Base-by-base conservation (phyloP, 2,888 invertebrate genomes). In the Odontothrips loti region DNA sequence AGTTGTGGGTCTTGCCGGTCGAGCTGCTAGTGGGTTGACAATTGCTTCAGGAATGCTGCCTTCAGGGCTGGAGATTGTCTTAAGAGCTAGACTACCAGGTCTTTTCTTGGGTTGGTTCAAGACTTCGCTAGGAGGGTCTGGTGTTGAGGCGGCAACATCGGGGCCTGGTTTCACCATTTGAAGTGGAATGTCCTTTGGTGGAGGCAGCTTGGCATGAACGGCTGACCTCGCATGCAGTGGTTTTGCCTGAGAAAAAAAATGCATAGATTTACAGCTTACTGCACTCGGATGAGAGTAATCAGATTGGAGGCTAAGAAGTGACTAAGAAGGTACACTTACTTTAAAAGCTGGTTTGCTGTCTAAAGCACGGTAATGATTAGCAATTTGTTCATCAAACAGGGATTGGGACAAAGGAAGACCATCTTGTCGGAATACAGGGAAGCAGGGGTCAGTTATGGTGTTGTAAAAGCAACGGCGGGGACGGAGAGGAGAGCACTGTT, bases 361-460 rank as follows among this genome's bases (percentile, higher is more conserved):
- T 84, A 91, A 88, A 81, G 90, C 89, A 1, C 90, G 89, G 83
- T 92, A 92, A 84, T 93, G 92, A 83, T 91, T 90, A 75, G 92
- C 90, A 80, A 94, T 87, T 84, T 92, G 92, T 84, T 93, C 91
- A 84, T 92, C 91, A 86, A 93, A 94, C 0, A 95, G 88, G 10
- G 91, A 91, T 83, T 92, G 91, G 0, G 95, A 95, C 82, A 93
- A 92, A 9, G 93, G 92, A 80, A 92, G 90, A 0, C 95, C 95
- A 84, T 94, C 93, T 82, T 90, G 90, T 85, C 92, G 91, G 84
- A 94, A 94, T 34, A 94, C 91, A 0, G 95, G 95, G 88, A 92
- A 94, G 82, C 90, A 90, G 1, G 95, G 95, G 87, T 95, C 95
- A 79, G 93, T 91, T 81, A 95, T 94, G 0, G 95, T 94, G 86